A percentile compares a stretch with the other conserved stretches of the same genome.
These are phyloP conservation scores for Thecocarcelia acutangulata DNA, from an alignment of 2,888 invertebrate species.

Conservation along the genomic window DNA sequence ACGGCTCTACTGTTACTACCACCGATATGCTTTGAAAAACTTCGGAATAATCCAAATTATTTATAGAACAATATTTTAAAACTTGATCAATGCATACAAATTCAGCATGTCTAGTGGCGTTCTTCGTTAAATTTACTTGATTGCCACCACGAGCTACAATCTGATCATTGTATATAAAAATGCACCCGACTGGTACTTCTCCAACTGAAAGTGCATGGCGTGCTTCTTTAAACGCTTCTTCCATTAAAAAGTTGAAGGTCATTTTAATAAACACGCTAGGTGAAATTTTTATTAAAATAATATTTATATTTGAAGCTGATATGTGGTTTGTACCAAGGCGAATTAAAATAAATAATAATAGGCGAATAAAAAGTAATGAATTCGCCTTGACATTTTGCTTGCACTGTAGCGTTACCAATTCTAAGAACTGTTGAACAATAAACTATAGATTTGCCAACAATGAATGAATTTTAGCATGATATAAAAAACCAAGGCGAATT, in stretches of 20 bases:
- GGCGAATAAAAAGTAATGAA: too few species aligned
- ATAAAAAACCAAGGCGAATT: too few species aligned
- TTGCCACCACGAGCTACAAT: conserved; percentile 93
- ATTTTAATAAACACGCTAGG: too few species aligned
- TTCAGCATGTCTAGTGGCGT: conserved; percentile 98
- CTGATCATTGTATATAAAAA: conserved; percentile 87
- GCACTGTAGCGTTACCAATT: too few species aligned
- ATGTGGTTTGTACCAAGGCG: too few species aligned
- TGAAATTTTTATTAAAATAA: too few species aligned
- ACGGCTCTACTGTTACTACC: conserved; percentile 98
- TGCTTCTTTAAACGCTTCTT: conserved; percentile 88
- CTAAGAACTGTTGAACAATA: too few species aligned
- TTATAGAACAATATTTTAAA: conserved; percentile 84
- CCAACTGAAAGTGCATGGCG: conserved; percentile 87
- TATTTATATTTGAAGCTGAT: too few species aligned
- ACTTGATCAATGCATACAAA: conserved; percentile 95
- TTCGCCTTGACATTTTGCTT: too few species aligned
- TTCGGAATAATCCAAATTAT: conserved; percentile 82
- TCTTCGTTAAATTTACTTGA: conserved; percentile 94
- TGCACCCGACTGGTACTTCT: conserved; percentile 99
- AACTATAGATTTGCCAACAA: too few species aligned
- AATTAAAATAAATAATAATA: too few species aligned
- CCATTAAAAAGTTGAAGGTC: conserved; percentile 84
- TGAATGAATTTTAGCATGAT: too few species aligned
- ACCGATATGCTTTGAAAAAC: conserved; percentile 87